These are phyloP conservation scores for Pteromalus puparum DNA, from an alignment of 1,140 invertebrate species.

Conservation along the genomic window DNA sequence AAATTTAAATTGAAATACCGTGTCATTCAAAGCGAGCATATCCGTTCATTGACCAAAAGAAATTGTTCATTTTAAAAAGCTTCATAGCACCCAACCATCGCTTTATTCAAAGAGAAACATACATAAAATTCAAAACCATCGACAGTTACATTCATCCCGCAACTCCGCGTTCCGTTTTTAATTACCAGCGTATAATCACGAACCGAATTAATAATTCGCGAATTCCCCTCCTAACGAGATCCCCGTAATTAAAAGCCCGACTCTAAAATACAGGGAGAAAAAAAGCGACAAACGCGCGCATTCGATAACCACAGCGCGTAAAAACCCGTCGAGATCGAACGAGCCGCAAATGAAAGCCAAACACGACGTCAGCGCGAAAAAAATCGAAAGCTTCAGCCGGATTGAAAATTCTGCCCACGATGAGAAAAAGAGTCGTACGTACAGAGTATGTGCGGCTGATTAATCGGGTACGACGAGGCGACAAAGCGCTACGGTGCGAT, in stretches of 20 bases:
- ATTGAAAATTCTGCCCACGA: neutral
- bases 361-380: neutral
- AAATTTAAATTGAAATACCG: too few species aligned
- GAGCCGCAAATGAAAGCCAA: constrained; percentile 15
- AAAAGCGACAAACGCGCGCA: neutral
- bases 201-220: neutral
- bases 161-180: neutral
- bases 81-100: too few species aligned
- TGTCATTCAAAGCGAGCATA: too few species aligned
- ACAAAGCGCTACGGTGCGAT: neutral
- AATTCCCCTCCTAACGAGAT: neutral
- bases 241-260: neutral
- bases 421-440: neutral
- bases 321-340: neutral
- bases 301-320: neutral
- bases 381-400: neutral
- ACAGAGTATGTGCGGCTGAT: neutral
- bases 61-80: too few species aligned
- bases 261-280: neutral
- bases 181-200: neutral
- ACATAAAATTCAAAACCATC: too few species aligned
- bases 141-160: too few species aligned
- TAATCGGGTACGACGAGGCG: neutral
- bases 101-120: too few species aligned
- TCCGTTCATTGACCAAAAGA: too few species aligned